Evolutionary conservation across 2,888 invertebrate genomes (phyloP), one percentile per base, ranked within the genome.

Genomic region (Drosophila kambysellisi): DNA sequence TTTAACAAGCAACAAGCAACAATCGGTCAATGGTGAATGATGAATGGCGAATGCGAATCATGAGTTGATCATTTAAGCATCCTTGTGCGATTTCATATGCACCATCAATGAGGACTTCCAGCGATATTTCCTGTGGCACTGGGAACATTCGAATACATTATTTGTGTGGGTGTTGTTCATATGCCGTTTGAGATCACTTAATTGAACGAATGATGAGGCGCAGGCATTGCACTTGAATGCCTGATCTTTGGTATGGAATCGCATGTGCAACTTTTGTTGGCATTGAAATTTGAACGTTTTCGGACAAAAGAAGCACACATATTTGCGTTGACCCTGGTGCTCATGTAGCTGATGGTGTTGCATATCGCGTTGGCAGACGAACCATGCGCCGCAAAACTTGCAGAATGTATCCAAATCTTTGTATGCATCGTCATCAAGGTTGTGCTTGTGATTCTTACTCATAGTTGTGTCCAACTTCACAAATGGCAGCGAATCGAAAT

Each of bases 231-330:
- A 39, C 39, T 39, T 17, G 17, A n/a, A n/a, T n/a, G 2, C 3
- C 4, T 8, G 39, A 2, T 9, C 17, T 4, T 8, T 17, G 39
- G 8, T 4, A n/a, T 41, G 41, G n/a, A 0, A 4, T 41, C 4
- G 41, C 9, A 2, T 0, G 9, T 41, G 41, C 3, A 0, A 0
- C n/a, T 0, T 7, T n/a, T 2, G n/a, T 9, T 2, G 9, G 41
- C 2, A 0, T 8, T n/a, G 0, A 41, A 2, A 41, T 9, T 41
- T 9, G n/a, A n/a, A 41, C n/a, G 2, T 41, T 41, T 4, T 4
- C n/a, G 41, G n/a, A 9, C n/a, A 41, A n/a, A 11, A n/a, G 4
- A 2, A 9, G 41, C 41, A 41, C 9, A 9, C 17, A n/a, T 0
- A 41, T 41, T 41, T 41, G 2, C 4, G 9, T n/a, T 4, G 9